A percentile compares a stretch with the other conserved stretches of the same genome.
These are phyloP conservation scores for Lordiphosa andalusiaca DNA, from an alignment of 2,888 invertebrate genomes.

Conservation along the genomic window DNA sequence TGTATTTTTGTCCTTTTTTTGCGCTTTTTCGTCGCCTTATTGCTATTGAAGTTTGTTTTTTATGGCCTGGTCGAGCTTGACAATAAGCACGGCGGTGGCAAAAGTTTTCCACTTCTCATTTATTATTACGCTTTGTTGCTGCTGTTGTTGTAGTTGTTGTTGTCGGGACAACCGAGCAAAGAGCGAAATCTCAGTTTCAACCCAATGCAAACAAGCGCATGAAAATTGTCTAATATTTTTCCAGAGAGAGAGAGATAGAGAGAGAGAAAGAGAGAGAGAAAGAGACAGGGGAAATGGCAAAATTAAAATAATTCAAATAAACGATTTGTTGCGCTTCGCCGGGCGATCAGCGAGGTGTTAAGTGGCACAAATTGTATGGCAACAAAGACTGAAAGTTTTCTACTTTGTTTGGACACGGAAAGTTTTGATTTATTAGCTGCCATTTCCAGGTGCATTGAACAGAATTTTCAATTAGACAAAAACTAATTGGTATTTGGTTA, in stretches of 20 bases:
- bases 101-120: constrained; percentile 74
- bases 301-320: constrained; percentile 70
- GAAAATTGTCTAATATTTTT: constrained; percentile 44
- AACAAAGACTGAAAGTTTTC: not conserved
- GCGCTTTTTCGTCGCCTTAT: constrained; percentile 64
- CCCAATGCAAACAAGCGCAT: constrained; percentile 55
- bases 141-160: constrained; percentile 36
- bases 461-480: constrained; percentile 4
- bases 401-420: constrained; percentile 3
- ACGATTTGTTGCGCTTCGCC: constrained; percentile 63
- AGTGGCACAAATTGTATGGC: constrained; percentile 64
- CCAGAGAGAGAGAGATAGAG: constrained; percentile 10
- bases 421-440: constrained; percentile 8
- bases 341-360: constrained; percentile 67
- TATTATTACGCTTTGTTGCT: constrained; percentile 62
- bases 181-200: constrained; percentile 30
- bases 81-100: constrained; percentile 72
- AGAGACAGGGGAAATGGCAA: constrained; percentile 22
- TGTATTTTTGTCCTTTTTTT: constrained; percentile 22
- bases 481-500: not conserved
- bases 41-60: constrained; percentile 72
- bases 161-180: constrained; percentile 57
- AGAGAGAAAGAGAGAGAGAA: constrained; percentile 10
- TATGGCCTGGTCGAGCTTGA: constrained; percentile 71
- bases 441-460: not conserved